Evolutionary conservation across 2,113 vertebrate species (phyloP).

Genomic region (Percina caprodes): DNA sequence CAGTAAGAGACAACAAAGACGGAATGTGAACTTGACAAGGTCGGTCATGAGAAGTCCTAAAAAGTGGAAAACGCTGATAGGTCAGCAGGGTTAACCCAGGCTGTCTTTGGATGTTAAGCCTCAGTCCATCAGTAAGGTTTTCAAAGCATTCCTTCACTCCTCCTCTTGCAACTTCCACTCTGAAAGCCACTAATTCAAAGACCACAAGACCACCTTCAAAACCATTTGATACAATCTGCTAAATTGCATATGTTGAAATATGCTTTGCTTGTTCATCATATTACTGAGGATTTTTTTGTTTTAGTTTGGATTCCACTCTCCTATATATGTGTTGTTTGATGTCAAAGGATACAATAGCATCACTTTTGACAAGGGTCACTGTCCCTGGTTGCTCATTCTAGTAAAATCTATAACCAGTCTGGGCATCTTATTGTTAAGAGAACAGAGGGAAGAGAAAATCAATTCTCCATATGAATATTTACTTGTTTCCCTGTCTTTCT

Average conservation of each 20-base stretch:
- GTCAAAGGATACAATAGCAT: neutral
- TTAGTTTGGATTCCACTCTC: neutral
- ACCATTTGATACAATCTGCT: neutral
- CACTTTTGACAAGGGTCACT: neutral
- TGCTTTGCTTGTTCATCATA: neutral
- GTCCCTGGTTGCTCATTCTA: neutral
- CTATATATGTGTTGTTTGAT: neutral
- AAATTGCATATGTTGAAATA: neutral
- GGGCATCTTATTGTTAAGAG: neutral
- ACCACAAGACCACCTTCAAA: neutral
- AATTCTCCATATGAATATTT: neutral
- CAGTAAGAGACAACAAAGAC: neutral
- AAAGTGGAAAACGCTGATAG: neutral
- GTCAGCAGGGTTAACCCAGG: neutral
- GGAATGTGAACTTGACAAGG: neutral
- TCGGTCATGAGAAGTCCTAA: neutral
- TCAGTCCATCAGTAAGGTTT: neutral
- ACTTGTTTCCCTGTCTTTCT: no score
- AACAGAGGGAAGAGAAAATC: neutral
- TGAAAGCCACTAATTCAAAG: neutral
- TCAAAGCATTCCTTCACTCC: constrained; percentile 22
- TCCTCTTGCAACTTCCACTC: constrained; percentile 1
- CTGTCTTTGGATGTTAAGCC: neutral
- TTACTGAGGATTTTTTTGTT: neutral
- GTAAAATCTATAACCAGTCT: neutral